Base-by-base conservation (phyloP, 2,113 vertebrate species). In the Antigone vipio region DNA sequence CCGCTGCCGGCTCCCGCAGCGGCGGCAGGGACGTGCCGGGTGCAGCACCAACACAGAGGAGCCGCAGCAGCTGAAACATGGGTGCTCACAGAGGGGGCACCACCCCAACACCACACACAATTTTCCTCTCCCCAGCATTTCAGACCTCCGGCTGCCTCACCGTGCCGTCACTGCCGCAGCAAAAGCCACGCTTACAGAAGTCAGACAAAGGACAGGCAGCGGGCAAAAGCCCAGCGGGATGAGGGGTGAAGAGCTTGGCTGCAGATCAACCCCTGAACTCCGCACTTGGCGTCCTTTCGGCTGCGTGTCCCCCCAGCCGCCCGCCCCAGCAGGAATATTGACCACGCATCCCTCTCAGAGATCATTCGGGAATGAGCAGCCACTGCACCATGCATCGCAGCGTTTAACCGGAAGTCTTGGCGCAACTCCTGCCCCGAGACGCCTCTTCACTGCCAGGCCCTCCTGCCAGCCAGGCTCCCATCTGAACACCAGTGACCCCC, bases 121-220 rank as follows among this genome's bases (percentile, higher is more conserved):
- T 6, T 27, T 34, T 59, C 59, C 29, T 19, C 38, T 24, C 59
- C 45, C 30, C 68, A 16, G 4, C 1, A 0, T 8, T 34, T 26
- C 4, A 55, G 12, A 24, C 2, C 49, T 9, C 35, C 18, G 9
- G 63, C 59, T 14, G 6, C n/a, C 64, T 52, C 60, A 1, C 38
- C 0, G 13, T 16, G 47, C 71, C 40, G 1, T 1, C 47, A 12
- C 58, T 9, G 40, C 83, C 0, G 0, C 2, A 1, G 58, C 67
- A 73, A 50, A 60, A 26, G 0, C 22, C 35, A 0, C 0, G 0
- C 13, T 0, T 30, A 15, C 6, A 0, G 0, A 5, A 49, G 45
- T 8, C 5, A 5, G 42, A 7, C 34, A 47, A 45, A 40, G 35
- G 35, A 35, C 13, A 5, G 9, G 49, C 63, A 52, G 69, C 7